These are phyloP conservation scores for Fulmarus glacialis DNA, from an alignment of 2,113 vertebrate genomes.

Conservation along the genomic window DNA sequence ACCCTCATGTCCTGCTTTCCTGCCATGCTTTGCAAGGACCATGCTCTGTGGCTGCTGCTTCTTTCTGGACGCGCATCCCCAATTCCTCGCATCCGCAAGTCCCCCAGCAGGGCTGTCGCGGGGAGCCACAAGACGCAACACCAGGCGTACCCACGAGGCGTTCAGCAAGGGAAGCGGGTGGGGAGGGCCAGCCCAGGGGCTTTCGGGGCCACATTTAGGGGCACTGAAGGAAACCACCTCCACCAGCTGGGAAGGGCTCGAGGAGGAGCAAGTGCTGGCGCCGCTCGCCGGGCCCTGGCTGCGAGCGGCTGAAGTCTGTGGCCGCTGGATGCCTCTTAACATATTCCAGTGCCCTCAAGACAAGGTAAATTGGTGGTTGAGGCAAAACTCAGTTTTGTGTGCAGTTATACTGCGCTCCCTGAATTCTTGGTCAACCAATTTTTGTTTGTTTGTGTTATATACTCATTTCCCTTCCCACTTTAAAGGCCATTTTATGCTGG, in stretches of 20 bases:
- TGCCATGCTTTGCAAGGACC: not conserved
- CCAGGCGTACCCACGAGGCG: accelerated
- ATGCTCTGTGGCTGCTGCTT: not conserved
- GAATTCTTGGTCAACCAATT: conserved; percentile 67
- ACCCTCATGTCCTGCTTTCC: not conserved
- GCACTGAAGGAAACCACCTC: not conserved
- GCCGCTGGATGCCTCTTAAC: conserved; percentile 64
- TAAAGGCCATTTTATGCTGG: conserved; percentile 26
- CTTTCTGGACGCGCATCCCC: not conserved
- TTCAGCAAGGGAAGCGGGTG: not conserved
- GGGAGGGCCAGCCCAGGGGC: not conserved
- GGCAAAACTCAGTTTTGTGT: conserved; percentile 52
- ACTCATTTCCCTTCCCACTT: conserved; percentile 50
- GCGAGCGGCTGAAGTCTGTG: conserved; percentile 9
- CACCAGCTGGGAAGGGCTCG: not conserved
- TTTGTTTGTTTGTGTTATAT: conserved; percentile 64
- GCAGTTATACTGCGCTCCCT: conserved; percentile 30
- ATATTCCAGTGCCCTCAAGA: conserved; percentile 69
- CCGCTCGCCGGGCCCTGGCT: not conserved
- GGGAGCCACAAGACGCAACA: not conserved
- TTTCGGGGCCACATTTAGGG: not conserved
- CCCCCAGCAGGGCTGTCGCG: not conserved
- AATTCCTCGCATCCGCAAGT: accelerated
- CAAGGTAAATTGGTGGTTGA: conserved; percentile 72
- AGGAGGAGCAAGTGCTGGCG: conserved; percentile 31